Evolutionary conservation across 2,797 vertebrate genomes (phyloP).

Genomic region (Erethizon dorsatum): DNA sequence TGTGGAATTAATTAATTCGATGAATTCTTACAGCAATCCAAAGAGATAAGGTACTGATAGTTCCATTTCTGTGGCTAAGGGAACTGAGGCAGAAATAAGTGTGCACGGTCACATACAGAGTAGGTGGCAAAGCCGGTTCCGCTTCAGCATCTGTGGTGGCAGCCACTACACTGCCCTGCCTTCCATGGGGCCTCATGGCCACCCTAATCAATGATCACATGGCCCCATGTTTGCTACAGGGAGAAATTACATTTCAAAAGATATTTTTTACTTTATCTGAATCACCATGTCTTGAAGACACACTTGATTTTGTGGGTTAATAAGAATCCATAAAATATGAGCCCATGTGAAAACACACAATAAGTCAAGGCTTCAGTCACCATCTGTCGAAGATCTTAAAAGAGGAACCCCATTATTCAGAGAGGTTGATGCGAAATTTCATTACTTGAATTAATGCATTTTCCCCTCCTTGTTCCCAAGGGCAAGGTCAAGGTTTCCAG

Average conservation of each 20-base stretch:
- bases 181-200: background rate
- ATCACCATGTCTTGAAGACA: conserved; percentile 10
- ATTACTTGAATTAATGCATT: conserved; percentile 60
- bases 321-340: conserved; percentile 63
- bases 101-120: background rate
- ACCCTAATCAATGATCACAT: background rate
- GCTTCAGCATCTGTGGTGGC: background rate
- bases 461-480: background rate
- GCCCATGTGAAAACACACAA: background rate
- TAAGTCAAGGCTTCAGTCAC: background rate
- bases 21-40: conserved; percentile 30
- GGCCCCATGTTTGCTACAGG: background rate
- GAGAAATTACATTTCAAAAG: conserved; percentile 44
- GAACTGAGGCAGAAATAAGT: conserved; percentile 46
- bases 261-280: conserved; percentile 58
- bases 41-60: conserved; percentile 29
- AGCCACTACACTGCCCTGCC: background rate
- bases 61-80: background rate
- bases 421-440: conserved; percentile 24
- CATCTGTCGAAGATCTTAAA: background rate
- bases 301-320: conserved; percentile 26
- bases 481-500: background rate
- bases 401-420: conserved; percentile 38
- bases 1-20: background rate
- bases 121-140: background rate